Evolutionary conservation across 2,888 invertebrate species (phyloP).

Genomic region (Drosophila glabriapex): DNA sequence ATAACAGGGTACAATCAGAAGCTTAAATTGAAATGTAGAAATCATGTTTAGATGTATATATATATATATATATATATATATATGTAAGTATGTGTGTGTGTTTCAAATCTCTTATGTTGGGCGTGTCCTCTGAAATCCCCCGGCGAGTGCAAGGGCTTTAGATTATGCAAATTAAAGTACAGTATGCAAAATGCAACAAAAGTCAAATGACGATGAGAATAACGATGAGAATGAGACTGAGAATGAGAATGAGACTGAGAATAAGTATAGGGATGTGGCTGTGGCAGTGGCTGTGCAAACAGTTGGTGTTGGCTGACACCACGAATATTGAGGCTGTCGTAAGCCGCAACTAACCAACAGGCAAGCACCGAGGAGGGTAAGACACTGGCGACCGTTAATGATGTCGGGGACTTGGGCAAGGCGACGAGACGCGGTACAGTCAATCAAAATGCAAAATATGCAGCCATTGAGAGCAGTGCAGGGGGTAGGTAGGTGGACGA

Average conservation of each 20-base stretch:
- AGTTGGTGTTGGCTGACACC: slow-evolving; percentile 29
- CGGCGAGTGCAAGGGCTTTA: slow-evolving; percentile 72
- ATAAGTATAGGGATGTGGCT: background rate
- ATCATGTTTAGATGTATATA: background rate
- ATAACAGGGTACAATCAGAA: slow-evolving; percentile 22
- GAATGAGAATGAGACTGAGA: no score
- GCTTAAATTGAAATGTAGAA: slow-evolving; percentile 42
- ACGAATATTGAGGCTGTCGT: slow-evolving; percentile 40
- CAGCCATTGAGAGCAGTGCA: slow-evolving; percentile 18
- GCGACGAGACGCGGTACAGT: slow-evolving; percentile 24
- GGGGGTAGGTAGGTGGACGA: background rate
- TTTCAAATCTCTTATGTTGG: slow-evolving; percentile 22
- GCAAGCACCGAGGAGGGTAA: slow-evolving; percentile 3
- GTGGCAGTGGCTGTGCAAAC: slow-evolving; percentile 34
- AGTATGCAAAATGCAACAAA: slow-evolving; percentile 77
- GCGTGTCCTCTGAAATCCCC: slow-evolving; percentile 55
- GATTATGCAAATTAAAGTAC: slow-evolving; percentile 76
- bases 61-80: background rate
- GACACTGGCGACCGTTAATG: slow-evolving; percentile 59
- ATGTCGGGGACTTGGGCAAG: slow-evolving; percentile 63
- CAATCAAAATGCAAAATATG: slow-evolving; percentile 66
- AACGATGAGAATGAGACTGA: background rate
- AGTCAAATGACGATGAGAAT: slow-evolving; percentile 49
- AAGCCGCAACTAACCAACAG: background rate
- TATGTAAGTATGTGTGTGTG: background rate